These are phyloP conservation scores for Grus americana DNA, from an alignment of 2,113 vertebrate species.

Conservation along the genomic window DNA sequence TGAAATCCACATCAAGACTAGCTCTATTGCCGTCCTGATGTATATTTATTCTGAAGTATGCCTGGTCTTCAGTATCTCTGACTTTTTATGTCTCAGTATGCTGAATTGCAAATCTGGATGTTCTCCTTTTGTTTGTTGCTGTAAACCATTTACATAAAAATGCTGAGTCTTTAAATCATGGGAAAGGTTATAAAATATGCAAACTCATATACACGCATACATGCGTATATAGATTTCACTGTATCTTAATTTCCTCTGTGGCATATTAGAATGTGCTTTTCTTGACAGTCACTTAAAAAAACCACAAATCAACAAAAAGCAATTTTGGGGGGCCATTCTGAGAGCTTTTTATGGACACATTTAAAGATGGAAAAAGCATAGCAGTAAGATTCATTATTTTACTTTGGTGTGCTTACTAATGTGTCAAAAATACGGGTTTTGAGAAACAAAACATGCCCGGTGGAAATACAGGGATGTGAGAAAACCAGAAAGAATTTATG, in stretches of 20 bases:
- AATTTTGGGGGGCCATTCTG: background rate
- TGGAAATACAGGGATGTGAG: background rate
- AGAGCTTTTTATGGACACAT: background rate
- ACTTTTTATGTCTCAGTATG: background rate
- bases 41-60: background rate
- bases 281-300: background rate
- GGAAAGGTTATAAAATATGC: background rate
- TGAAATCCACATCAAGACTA: background rate
- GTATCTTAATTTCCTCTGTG: conserved; percentile 5
- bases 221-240: background rate
- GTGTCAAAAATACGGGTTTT: background rate
- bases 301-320: background rate
- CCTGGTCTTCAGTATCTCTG: background rate
- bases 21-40: background rate
- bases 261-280: background rate
- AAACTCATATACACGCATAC: background rate
- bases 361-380: background rate
- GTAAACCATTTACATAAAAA: background rate
- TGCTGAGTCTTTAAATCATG: background rate
- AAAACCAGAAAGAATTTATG: background rate
- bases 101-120: background rate
- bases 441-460: background rate
- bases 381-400: background rate
- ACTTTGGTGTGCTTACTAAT: background rate
- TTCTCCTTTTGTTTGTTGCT: background rate